Evolutionary conservation across 2,888 invertebrate species (phyloP), one percentile per base, ranked within the genome.

Genomic region (Orchesellides sinensis): DNA sequence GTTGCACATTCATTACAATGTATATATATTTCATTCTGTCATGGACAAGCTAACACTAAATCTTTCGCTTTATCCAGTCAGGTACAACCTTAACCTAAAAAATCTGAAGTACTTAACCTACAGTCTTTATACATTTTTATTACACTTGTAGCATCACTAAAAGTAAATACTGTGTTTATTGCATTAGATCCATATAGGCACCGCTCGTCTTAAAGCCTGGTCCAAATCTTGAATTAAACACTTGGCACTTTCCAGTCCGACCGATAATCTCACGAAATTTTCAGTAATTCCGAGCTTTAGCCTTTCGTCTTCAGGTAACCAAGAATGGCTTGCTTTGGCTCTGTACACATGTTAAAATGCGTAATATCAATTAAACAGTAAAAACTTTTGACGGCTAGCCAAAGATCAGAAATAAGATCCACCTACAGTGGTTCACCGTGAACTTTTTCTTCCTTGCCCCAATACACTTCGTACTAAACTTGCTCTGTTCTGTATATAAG

Each of bases 151-250:
- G n/a, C n/a, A n/a, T n/a, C n/a, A n/a, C 3, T 17, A 40, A 21
- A 35, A 1, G 12, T n/a, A 47, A 40, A 47, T 32, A 12, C 47
- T 10, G 14, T 21, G 4, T 23, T 8, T 23, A 10, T 19, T 19
- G 12, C 14, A 40, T 68, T 47, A 81, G 35, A 81, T 81, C 83
- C 75, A 73, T 49, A 80, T 81, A 68, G 77, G 79, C 23, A 85
- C 85, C 10, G 85, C 85, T 73, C 83, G 73, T 59, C 92, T 92
- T 8, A 98, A 92, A 2, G 97, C 97, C 90, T 95, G 94, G 84
- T 94, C 92, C 49, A 99, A 90, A 91, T 99, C 98, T 14, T 92
- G 91, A 72, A 98, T 92, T 68, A 98, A 92, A 91, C 98, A 98
- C 56, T 94, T 93, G 1, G 92, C 91, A 88, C 96, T 95, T 91